Evolutionary conservation across 2,797 vertebrate species (phyloP), one percentile per base, ranked within the genome.

Genomic region (Arnoldichthys spilopterus): DNA sequence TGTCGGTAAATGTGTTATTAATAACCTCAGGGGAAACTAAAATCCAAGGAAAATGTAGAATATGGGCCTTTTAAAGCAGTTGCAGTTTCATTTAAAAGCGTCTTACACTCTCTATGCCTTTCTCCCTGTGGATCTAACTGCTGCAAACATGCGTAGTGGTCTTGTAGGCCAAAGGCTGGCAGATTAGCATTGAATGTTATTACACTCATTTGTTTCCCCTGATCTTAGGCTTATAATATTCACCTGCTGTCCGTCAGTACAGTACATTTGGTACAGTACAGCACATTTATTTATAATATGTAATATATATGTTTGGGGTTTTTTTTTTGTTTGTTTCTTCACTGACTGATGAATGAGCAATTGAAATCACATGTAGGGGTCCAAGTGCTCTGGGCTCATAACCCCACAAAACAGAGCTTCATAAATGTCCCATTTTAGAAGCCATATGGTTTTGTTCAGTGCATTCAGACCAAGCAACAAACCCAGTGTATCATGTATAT

Each of bases 71-170:
- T 45, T 15, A 45, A 45, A 45, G 43, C 8, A 45, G 43, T 45
- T 45, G 37, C 9, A 9, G 37, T n/a, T n/a, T n/a, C n/a, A n/a
- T n/a, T n/a, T n/a, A n/a, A n/a, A n/a, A n/a, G n/a, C n/a, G 7
- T 34, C 32, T 32, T 6, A 6, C 58, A 32, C 59, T 32, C 56
- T 56, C 56, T 59, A 0, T 63, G 6, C 18, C 34, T 40, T 34
- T 40, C 34, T 40, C 9, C 16, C 22, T 66, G 62, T 43, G 62
- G 32, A 66, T 43, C 11, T 43, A 9, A 24, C 1, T 63, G 32
- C 37, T 43, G 83, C 86, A 86, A 82, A 45, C 13, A 77, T 56
- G 51, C 84, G 54, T 83, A 84, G 84, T 49, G 89, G 82, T 68
- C 68, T 82, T 49, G 81, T 86, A 73, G 78, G 82, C 82, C 80